A percentile compares a stretch with the other conserved stretches of the same genome.
Conservation (phyloP, 2,888 invertebrate species). For the Timema podura region DNA sequence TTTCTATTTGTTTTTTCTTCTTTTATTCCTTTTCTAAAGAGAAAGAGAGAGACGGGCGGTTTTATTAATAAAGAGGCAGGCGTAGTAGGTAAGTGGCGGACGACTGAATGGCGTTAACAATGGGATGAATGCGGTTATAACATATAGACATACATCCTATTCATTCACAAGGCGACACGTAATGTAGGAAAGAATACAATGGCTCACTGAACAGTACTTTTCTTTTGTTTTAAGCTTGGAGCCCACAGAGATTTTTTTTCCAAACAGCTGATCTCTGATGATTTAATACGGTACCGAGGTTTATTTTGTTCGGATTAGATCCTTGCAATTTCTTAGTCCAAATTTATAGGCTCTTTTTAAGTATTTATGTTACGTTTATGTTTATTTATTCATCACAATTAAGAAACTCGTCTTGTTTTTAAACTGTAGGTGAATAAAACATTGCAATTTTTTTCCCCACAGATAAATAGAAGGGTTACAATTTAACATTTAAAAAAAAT, state of each 20-base stretch:
- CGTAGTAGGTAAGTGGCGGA: background rate
- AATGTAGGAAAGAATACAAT: constrained; percentile 23
- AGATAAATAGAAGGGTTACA: too few relatives aligned
- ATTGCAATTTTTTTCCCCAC: too few relatives aligned
- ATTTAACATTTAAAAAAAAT: too few relatives aligned
- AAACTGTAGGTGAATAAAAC: too few relatives aligned
- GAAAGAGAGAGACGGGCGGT: background rate
- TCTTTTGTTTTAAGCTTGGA: constrained; percentile 3
- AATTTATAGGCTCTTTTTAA: too few relatives aligned
- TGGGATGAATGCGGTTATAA: background rate
- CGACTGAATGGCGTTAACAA: constrained; percentile 6
- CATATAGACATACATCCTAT: background rate
- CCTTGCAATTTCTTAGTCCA: background rate
- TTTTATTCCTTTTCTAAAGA: background rate
- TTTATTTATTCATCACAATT: too few relatives aligned
- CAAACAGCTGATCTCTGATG: constrained; percentile 23
- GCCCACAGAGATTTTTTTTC: background rate
- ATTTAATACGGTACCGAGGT: constrained; percentile 17
- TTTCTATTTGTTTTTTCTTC: too few relatives aligned
- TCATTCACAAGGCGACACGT: constrained; percentile 19
- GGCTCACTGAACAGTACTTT: constrained; percentile 24
- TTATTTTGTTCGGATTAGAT: background rate
- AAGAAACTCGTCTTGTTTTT: too few relatives aligned
- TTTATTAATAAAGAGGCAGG: constrained; percentile 13
- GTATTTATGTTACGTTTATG: too few relatives aligned